Conservation (phyloP, 2,888 invertebrate species). For the Campopleginae sp. region DNA sequence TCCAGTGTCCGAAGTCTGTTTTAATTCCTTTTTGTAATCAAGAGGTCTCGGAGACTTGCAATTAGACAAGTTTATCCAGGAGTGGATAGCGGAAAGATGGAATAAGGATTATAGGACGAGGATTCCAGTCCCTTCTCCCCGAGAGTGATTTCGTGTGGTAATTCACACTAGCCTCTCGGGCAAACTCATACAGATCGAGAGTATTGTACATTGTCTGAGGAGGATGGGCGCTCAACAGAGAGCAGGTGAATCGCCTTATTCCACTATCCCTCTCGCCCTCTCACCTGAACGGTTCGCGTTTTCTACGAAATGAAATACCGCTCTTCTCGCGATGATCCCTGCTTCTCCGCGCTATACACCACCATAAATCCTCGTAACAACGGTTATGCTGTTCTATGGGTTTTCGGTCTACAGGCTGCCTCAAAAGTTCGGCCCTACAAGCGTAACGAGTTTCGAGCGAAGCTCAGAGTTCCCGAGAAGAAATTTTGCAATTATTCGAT, state of each 20-base stretch:
- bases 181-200: slow-evolving; percentile 6
- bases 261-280: slow-evolving; percentile 28
- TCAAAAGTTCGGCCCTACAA: neutral
- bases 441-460: neutral
- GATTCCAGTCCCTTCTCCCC: slow-evolving; percentile 9
- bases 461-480: neutral
- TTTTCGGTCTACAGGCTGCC: slow-evolving; percentile 3
- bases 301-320: slow-evolving; percentile 67
- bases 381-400: slow-evolving; percentile 54
- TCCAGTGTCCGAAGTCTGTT: neutral
- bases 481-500: neutral
- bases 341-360: slow-evolving; percentile 19
- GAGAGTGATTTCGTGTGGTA: neutral
- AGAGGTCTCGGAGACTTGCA: neutral
- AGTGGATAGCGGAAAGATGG: neutral
- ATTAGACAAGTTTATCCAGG: slow-evolving; percentile 6
- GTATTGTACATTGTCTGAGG: slow-evolving; percentile 29
- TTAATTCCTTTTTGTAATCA: slow-evolving; percentile 14
- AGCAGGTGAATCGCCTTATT: slow-evolving; percentile 50
- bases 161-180: slow-evolving; percentile 8
- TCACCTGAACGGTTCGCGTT: slow-evolving; percentile 42
- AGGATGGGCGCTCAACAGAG: slow-evolving; percentile 11
- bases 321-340: slow-evolving; percentile 41
- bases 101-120: slow-evolving; percentile 4
- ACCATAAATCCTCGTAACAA: slow-evolving; percentile 58